Evolutionary conservation across 2,797 vertebrate genomes (phyloP), one percentile per base, ranked within the genome.

Genomic region (Cyclura pinguis): DNA sequence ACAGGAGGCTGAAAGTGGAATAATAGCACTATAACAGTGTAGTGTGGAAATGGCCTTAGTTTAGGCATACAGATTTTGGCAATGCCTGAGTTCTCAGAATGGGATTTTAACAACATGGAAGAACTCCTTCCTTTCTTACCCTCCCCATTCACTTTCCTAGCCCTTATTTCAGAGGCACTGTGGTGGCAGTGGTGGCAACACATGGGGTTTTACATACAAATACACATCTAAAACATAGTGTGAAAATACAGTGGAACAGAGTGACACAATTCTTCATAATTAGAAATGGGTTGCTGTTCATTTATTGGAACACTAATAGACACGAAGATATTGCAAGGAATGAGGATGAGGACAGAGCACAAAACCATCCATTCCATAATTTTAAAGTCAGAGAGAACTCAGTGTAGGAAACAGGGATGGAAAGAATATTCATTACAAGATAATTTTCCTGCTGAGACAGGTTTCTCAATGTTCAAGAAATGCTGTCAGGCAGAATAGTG

Each of bases 321-420:
- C n/a, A 55, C 16, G 32, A 78, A 80, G n/a, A 24, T 69, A 42
- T 42, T 64, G 29, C 59, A 64, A 8, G n/a, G 22, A 24, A 24
- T 35, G 47, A 62, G 32, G 4, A 52, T 38, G 42, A 38, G 16
- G 8, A 42, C 32, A 29, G 38, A n/a, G 1, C 35, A 24, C 20
- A 13, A 82, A 20, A 35, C 42, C n/a, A 76, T 24, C 82, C 57
- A 6, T 52, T 84, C 67, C 57, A 69, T 78, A 64, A 67, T 77
- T 55, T 89, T 85, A 91, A 89, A 57, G 52, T 52, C 1, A 29
- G 81, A 89, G 86, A 94, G 42, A 42, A 29, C 64, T 69, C 64
- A 69, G 64, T 29, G 29, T 24, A 69, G 10, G 24, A 69, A 32
- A 8, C 29, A 69, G 64, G 8, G 64, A 69, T 69, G 52, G 85